phyloP scores from a whole-genome alignment of 2,113 vertebrate species.

The Glareola pratincola region DNA sequence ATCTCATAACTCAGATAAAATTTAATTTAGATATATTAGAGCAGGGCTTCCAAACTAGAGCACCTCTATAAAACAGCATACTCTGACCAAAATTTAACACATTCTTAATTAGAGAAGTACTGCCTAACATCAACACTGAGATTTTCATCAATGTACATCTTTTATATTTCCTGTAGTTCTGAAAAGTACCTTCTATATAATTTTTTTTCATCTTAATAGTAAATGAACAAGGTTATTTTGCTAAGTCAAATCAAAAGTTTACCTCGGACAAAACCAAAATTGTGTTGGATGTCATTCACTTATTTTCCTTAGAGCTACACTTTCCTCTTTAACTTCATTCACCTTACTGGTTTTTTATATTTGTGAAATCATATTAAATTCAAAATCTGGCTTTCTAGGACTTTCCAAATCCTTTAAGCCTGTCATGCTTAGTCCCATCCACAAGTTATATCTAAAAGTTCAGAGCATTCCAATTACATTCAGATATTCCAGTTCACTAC shows the following conservation, averaged over 20 bases:
- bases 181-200: neutral
- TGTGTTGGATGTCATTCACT: neutral
- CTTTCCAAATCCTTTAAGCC: neutral
- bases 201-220: neutral
- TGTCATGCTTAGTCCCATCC: neutral
- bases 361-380: neutral
- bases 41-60: neutral
- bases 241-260: neutral
- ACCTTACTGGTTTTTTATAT: neutral
- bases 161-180: neutral
- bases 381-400: neutral
- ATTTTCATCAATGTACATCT: neutral
- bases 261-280: neutral
- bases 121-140: neutral
- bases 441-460: neutral
- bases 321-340: neutral
- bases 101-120: neutral
- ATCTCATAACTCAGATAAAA: neutral
- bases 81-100: neutral
- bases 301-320: neutral
- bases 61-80: neutral
- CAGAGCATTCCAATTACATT: neutral
- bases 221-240: neutral
- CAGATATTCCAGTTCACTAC: neutral
- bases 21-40: neutral